Evolutionary conservation across 2,888 invertebrate species (phyloP).

Genomic region (Drosophila longiperda): DNA sequence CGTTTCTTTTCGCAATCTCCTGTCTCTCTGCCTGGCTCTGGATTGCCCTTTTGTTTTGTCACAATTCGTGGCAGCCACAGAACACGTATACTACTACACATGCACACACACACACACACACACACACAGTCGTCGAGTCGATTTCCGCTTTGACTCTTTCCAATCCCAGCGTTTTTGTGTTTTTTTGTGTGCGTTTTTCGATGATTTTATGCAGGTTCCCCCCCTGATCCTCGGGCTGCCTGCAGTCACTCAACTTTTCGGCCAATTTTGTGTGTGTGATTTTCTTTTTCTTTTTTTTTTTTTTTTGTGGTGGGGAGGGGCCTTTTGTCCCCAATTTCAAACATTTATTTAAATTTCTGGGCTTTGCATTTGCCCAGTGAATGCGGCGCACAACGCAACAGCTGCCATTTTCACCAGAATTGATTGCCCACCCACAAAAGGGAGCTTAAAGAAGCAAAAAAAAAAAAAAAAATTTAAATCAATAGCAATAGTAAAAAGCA

Average conservation of each 20-base stretch:
- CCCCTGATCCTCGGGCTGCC: too few relatives aligned
- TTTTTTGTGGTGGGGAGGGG: too few relatives aligned
- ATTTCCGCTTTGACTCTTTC: background rate
- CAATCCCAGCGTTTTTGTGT: background rate
- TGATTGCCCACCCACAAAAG: constrained; percentile 5
- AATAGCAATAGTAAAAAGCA: background rate
- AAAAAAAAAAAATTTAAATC: background rate
- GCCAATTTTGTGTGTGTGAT: background rate
- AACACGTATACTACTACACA: background rate
- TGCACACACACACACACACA: background rate
- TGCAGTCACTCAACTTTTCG: background rate
- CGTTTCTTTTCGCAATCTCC: background rate
- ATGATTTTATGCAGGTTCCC: constrained; percentile 5
- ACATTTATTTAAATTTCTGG: constrained; percentile 12
- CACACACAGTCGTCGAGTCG: background rate
- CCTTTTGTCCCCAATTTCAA: constrained; percentile 4
- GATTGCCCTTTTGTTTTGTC: constrained; percentile 47
- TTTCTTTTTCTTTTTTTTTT: background rate
- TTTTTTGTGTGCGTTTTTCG: constrained; percentile 6
- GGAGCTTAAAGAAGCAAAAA: background rate
- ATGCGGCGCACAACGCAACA: background rate
- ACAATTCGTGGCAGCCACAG: constrained; percentile 45
- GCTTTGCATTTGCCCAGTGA: constrained; percentile 12
- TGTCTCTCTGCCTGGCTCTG: background rate
- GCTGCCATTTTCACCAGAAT: constrained; percentile 9